Conservation (phyloP, 1,140 invertebrate species). For the Drosophila ficusphila region DNA sequence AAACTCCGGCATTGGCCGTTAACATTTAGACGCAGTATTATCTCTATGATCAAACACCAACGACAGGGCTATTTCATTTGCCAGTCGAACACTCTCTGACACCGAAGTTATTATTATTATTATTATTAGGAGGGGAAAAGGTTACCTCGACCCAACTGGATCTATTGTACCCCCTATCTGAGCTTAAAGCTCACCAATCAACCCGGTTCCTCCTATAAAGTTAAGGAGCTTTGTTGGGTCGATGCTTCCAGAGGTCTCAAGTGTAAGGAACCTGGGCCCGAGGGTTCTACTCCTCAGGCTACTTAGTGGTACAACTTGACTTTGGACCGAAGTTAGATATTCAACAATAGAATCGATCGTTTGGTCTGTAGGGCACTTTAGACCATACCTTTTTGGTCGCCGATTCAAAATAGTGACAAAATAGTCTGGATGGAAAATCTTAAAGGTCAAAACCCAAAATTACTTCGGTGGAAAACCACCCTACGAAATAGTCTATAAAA, state of each 20-base stretch:
- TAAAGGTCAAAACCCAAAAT: conserved; percentile 4
- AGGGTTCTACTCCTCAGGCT: too few species aligned
- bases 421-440: conserved; percentile 12
- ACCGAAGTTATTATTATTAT: too few species aligned
- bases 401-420: neutral
- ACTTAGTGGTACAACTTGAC: too few species aligned
- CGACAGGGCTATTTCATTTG: conserved; percentile 9
- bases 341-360: conserved; percentile 3
- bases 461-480: conserved; percentile 13
- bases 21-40: conserved; percentile 2
- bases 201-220: too few species aligned
- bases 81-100: conserved; percentile 5
- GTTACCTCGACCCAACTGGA: too few species aligned
- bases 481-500: conserved; percentile 6
- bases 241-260: too few species aligned
- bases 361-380: neutral
- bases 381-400: conserved; percentile 6
- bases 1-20: too few species aligned
- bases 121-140: too few species aligned
- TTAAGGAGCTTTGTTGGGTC: too few species aligned
- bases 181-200: too few species aligned
- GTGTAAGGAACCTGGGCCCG: too few species aligned
- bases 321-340: conserved; percentile 8
- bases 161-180: too few species aligned
- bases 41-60: neutral